phyloP scores from a whole-genome alignment of 2,113 vertebrate genomes.

The Garra rufa region DNA sequence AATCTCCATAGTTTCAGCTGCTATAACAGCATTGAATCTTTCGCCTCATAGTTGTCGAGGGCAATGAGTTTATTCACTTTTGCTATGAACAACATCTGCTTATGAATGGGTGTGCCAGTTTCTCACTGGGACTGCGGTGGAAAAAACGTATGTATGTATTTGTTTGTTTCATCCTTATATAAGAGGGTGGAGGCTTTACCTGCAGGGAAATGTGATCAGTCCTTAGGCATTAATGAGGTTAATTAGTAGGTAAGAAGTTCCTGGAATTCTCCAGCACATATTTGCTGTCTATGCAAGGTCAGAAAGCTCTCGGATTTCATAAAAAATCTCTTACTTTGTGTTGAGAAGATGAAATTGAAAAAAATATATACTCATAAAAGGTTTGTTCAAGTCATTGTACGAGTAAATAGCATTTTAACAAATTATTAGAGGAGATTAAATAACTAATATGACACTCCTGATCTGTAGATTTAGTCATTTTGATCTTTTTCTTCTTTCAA shows the following conservation, averaged over 20 bases:
- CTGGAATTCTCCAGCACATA: slow-evolving; percentile 37
- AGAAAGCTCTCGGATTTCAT: too few relatives aligned
- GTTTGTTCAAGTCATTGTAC: background rate
- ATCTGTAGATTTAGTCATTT: slow-evolving; percentile 47
- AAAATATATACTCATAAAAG: background rate
- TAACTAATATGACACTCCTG: too few relatives aligned
- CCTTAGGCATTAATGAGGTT: slow-evolving; percentile 33
- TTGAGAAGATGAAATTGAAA: too few relatives aligned
- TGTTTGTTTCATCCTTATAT: slow-evolving; percentile 62
- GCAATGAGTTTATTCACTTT: background rate
- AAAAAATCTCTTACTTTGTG: too few relatives aligned
- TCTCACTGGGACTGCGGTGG: slow-evolving; percentile 30
- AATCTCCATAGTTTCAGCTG: background rate
- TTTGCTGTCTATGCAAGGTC: too few relatives aligned
- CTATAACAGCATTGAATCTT: background rate
- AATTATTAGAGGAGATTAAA: background rate
- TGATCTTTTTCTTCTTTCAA: slow-evolving; percentile 58
- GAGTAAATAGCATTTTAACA: background rate
- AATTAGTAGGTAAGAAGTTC: slow-evolving; percentile 54
- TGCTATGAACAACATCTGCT: background rate
- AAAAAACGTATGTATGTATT: slow-evolving; percentile 43
- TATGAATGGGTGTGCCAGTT: background rate
- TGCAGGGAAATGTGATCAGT: slow-evolving; percentile 51
- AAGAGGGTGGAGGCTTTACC: slow-evolving; percentile 57
- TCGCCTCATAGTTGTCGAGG: background rate